Evolutionary conservation across 2,797 vertebrate genomes (phyloP).

Genomic region (Allobates femoralis): DNA sequence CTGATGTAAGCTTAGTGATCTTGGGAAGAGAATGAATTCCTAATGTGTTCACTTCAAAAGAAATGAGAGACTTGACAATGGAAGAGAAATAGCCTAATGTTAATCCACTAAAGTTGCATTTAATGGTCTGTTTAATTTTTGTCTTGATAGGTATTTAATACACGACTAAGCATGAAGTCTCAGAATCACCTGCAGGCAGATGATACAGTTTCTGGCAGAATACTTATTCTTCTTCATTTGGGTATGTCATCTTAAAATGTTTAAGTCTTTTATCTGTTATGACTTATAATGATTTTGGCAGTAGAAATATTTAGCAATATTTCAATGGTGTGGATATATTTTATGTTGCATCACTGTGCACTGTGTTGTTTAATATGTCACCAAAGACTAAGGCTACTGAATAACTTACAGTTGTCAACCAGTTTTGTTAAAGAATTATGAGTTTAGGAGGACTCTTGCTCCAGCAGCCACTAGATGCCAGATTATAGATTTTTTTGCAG

Average conservation of each 20-base stretch:
- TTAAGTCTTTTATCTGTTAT: constrained; percentile 33
- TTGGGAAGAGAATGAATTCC: constrained; percentile 73
- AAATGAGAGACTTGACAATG: constrained; percentile 68
- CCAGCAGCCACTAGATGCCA: too few species aligned
- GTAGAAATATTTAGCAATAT: constrained; percentile 6
- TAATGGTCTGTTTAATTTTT: constrained; percentile 68
- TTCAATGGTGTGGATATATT: background rate
- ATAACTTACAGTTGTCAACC: background rate
- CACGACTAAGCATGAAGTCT: constrained; percentile 63
- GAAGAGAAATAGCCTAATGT: constrained; percentile 64
- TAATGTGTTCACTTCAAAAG: constrained; percentile 74
- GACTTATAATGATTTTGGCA: constrained; percentile 27
- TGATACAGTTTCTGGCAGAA: background rate
- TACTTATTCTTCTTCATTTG: rapidly evolving
- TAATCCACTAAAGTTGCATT: constrained; percentile 71
- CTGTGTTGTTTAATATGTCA: background rate
- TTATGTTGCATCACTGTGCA: background rate
- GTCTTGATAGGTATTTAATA: constrained; percentile 65
- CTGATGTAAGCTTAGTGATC: constrained; percentile 57
- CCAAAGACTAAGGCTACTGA: background rate
- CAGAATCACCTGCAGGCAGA: constrained; percentile 35
- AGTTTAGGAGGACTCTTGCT: too few species aligned
- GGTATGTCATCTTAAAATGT: constrained; percentile 3
- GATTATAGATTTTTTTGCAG: too few species aligned
- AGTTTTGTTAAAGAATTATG: too few species aligned